Evolutionary conservation across 2,113 vertebrate genomes (phyloP).

Genomic region (Arothron firmamentum): DNA sequence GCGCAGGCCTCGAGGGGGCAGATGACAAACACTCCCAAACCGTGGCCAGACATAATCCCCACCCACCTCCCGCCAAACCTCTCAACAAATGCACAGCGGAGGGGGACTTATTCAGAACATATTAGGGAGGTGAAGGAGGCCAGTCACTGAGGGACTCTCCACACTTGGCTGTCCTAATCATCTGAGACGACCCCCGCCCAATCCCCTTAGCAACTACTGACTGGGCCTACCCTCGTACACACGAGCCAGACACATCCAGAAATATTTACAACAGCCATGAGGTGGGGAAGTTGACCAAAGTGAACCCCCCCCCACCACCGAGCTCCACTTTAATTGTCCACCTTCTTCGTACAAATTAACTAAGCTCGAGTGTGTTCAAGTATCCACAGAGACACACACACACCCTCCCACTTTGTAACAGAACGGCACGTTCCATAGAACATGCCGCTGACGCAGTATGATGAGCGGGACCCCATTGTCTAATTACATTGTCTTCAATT

Average conservation of each 20-base stretch:
- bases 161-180: conserved; percentile 64
- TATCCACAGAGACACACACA: conserved; percentile 29
- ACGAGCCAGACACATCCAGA: conserved; percentile 68
- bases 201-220: conserved; percentile 29
- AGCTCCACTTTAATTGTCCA: conserved; percentile 67
- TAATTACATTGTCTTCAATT: conserved; percentile 72
- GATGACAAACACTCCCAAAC: conserved; percentile 72
- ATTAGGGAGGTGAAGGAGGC: conserved; percentile 73
- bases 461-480: conserved; percentile 65
- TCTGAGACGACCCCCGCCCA: conserved; percentile 58
- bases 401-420: conserved; percentile 43
- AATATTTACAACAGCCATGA: conserved; percentile 60
- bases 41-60: conserved; percentile 64
- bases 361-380: conserved; percentile 53
- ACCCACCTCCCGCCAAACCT: conserved; percentile 40
- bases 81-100: conserved; percentile 53
- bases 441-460: conserved; percentile 62
- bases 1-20: conserved; percentile 66
- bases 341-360: conserved; percentile 69
- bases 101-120: conserved; percentile 69
- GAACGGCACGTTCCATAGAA: conserved; percentile 64
- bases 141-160: conserved; percentile 65
- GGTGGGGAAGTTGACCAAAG: conserved; percentile 63
- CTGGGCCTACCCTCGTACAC: conserved; percentile 27
- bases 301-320: conserved; percentile 62